Evolutionary conservation across 2,888 invertebrate species (phyloP), one percentile per base, ranked within the genome.

Genomic region (Mystacides longicornis): DNA sequence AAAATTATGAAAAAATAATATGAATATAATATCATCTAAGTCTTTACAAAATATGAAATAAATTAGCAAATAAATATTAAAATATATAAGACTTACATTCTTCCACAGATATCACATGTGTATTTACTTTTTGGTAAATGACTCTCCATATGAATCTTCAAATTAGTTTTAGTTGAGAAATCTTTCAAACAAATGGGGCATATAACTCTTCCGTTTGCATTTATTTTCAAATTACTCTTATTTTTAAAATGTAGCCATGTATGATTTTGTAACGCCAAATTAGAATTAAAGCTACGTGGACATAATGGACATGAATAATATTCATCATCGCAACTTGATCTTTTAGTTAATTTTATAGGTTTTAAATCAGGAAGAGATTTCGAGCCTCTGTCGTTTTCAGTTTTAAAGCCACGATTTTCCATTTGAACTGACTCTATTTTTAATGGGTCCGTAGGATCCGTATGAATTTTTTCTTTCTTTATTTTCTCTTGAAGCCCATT

Each of bases 81-180:
- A 11, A 11, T 27, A 27, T 27, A 27, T 27, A 27, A 7, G 11
- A 77, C 82, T 80, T 70, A 85, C 86, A 80, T 75, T 73, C 85
- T 73, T 59, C 83, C 82, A 69, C 85, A 86, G 62, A 82, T 74
- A 65, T 81, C 80, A 64, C 81, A 81, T 49, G 72, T 79, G 64
- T 85, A 85, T 66, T 80, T 76, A 60, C 82, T 82, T 66, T 77
- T 79, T 57, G 78, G 78, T 64, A 79, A 74, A 66, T 83, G 85
- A 22, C 78, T 76, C 67, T 83, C 83, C 59, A 85, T 68, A 69
- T 86, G 85, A 50, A 77, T 73, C 66, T 84, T 79, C 47, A 85
- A 70, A 66, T 83, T 81, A 60, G 76, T 77, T 69, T 83, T 83
- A 14, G 78, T 80, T 23, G 81, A 78, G 67, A 83, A 83, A 46